Percentiles rank a stretch among this genome's conserved stretches.
These are phyloP conservation scores for Drusus annulatus DNA, from an alignment of 1,140 invertebrate genomes.

Conservation along the genomic window DNA sequence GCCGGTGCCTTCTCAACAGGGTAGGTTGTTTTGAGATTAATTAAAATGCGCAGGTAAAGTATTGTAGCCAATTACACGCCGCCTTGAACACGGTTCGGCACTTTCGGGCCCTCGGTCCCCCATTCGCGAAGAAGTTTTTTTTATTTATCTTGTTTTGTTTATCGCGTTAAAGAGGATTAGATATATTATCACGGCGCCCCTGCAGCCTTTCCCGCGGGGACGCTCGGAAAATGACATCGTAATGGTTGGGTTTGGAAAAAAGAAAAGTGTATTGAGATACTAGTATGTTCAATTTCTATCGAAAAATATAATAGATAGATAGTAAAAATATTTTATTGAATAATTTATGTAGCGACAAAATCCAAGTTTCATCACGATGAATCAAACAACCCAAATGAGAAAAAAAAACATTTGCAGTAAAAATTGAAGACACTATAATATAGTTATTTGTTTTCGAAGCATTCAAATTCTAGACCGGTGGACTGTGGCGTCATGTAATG, in stretches of 20 bases:
- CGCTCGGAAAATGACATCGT: slow-evolving; percentile 15
- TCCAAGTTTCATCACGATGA: too few relatives aligned
- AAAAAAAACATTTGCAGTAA: too few relatives aligned
- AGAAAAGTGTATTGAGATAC: too few relatives aligned
- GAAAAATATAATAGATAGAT: too few relatives aligned
- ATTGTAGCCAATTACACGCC: slow-evolving; percentile 58
- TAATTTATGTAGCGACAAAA: too few relatives aligned
- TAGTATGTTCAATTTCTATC: too few relatives aligned
- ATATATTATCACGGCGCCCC: neutral
- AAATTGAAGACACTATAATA: too few relatives aligned
- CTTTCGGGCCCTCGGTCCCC: slow-evolving; percentile 21
- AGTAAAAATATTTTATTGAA: too few relatives aligned
- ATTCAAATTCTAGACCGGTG: too few relatives aligned
- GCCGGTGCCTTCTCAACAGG: neutral
- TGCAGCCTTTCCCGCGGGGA: neutral
- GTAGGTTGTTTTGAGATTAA: slow-evolving; percentile 50
- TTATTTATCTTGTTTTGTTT: slow-evolving; percentile 41
- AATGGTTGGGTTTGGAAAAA: neutral
- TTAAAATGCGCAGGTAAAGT: slow-evolving; percentile 59
- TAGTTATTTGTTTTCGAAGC: too few relatives aligned
- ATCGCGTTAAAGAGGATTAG: slow-evolving; percentile 35
- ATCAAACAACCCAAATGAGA: too few relatives aligned
- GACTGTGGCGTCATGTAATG: too few relatives aligned
- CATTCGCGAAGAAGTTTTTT: slow-evolving; percentile 8
- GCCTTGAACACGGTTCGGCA: slow-evolving; percentile 58